Evolutionary conservation across 2,888 invertebrate genomes (phyloP).

Genomic region (Heliconius hortense): DNA sequence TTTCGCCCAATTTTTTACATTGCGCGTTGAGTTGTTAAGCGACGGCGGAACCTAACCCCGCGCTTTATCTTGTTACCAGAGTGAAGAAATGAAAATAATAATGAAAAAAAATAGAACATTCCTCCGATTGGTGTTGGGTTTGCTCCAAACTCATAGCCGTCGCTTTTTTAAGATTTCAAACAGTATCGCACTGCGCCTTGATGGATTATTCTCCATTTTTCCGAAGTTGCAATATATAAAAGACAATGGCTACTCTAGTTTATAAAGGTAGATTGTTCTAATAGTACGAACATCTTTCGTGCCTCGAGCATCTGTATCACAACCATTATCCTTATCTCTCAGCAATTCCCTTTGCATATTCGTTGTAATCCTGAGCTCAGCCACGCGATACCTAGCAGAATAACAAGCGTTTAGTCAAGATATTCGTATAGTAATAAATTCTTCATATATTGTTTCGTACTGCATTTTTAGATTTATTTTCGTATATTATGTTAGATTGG

Average conservation of each 20-base stretch:
- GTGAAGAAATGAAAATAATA: no score
- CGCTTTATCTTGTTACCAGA: no score
- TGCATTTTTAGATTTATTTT: not conserved
- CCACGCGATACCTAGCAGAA: conserved; percentile 7
- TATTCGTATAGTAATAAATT: not conserved
- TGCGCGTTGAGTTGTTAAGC: no score
- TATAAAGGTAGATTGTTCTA: not conserved
- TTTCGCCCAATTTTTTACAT: no score
- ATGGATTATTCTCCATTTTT: not conserved
- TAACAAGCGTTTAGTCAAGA: conserved; percentile 2
- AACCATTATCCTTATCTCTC: conserved; percentile 10
- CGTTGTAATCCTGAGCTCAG: not conserved
- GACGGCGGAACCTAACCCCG: no score
- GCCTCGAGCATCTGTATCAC: conserved; percentile 6
- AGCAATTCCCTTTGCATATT: conserved; percentile 8
- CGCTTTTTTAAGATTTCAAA: no score
- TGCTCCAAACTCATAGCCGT: no score
- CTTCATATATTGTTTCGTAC: not conserved
- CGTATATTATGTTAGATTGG: not conserved
- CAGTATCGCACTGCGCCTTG: no score
- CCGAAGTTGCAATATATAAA: not conserved
- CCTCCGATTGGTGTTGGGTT: no score
- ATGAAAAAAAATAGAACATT: no score
- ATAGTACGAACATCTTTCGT: not conserved
- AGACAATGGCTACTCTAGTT: not conserved